Base-by-base conservation (phyloP, 2,888 invertebrate genomes). In the Silvanus unidentatus region DNA sequence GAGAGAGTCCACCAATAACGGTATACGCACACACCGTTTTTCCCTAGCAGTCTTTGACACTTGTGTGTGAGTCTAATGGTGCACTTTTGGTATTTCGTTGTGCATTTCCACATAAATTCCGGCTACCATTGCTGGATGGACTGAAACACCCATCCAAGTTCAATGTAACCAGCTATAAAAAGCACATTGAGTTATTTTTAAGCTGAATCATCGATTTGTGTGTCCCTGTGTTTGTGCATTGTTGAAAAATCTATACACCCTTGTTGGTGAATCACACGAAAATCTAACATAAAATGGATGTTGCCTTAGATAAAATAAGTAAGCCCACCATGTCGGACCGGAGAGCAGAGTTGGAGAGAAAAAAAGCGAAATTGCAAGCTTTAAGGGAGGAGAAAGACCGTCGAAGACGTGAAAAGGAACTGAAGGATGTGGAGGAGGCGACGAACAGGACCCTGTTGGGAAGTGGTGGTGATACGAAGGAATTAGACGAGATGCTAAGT, bases 281-380 rank as follows among this genome's bases (percentile, higher is more conserved):
- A 12, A 32, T 8, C n/a, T n/a, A n/a, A n/a, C n/a, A n/a, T n/a
- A n/a, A n/a, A 3, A 59, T 60, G 60, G 58, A 60, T 51, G 37
- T 58, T 35, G 48, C 58, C 56, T 48, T 57, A 61, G 57, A 55
- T 56, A 57, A 49, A 53, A 55, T 57, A 27, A 12, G 6, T 5
- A 57, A 57, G 55, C 51, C 63, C 32, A 66, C 60, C 43, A 88
- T 89, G 88, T 83, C 88, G 42, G 93, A 93, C 73, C 81, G 93
- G 51, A 91, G 90, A 71, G 91, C 89, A n/a, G 93, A 94, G 74
- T 71, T 94, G 62, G 93, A 93, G 73, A 80, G 91, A 49, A 94
- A 94, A 72, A 91, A 92, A 70, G 91, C 90, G 15, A 92, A 91
- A 73, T 79, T 94, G 58, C 89, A 91, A 67, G 90, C 90, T 14